Evolutionary conservation across 2,888 invertebrate species (phyloP), one percentile per base, ranked within the genome.

Genomic region (Hesperia comma): DNA sequence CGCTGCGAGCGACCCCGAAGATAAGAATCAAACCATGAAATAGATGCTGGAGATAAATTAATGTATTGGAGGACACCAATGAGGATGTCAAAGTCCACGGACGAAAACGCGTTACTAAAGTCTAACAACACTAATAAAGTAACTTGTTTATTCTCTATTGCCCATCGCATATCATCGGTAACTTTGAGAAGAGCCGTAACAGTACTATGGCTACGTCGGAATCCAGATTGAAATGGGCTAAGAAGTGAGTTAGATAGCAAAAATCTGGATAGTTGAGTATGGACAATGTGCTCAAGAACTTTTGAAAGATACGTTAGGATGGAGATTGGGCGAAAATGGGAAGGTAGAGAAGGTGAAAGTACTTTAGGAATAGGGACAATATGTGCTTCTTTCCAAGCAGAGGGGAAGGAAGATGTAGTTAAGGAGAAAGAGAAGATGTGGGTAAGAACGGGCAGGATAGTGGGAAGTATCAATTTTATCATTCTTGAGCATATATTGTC

Each of bases 221-320:
- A 63, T 6, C 43, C 63, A 15, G 63, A 63, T 32, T 55, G 55
- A 10, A 63, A 26, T 6, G 55, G 46, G 32, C 46, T 32, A 0
- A 55, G n/a, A 32, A 63, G n/a, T 46, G 15, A 4, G 26, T 26
- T 26, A 26, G 26, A 26, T 26, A 26, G 5, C 26, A 26, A 26
- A 5, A 4, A 26, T 4, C 5, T 4, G 26, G 51, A 37, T 1
- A 51, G n/a, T 17, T 64, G 57, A 10, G 33, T 15, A 21, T 64
- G 57, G 12, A 64, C 57, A n/a, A 64, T 10, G 3, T 51, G 15
- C n/a, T 64, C 64, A 12, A 64, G 40, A 17, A 57, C 21, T 64
- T 64, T 64, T n/a, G 64, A 64, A 2, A 64, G 64, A 49, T 57
- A 57, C 0, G 57, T 56, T 5, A 63, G 46, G 33, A 63, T 63